These are phyloP conservation scores for Acanthosepion esculentum DNA, from an alignment of 2,888 invertebrate genomes.

Conservation along the genomic window DNA sequence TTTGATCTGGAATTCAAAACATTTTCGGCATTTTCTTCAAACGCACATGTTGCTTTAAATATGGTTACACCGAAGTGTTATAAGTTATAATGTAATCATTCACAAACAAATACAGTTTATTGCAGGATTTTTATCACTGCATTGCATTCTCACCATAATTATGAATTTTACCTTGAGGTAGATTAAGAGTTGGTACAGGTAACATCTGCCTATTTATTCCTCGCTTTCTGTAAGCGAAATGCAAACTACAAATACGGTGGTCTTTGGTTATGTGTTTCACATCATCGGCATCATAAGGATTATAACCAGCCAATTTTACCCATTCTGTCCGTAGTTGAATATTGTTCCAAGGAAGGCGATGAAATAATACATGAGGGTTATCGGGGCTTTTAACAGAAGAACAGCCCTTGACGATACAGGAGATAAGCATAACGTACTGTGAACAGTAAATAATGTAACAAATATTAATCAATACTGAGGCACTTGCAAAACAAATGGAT, in stretches of 20 bases:
- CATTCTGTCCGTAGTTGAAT: conserved; percentile 25
- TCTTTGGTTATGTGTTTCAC: conserved; percentile 43
- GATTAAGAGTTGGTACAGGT: not conserved
- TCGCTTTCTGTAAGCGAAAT: not conserved
- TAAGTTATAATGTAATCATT: not conserved
- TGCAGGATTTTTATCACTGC: not conserved
- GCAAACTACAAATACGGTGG: conserved; percentile 16
- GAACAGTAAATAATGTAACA: not conserved
- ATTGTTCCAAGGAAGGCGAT: conserved; percentile 37
- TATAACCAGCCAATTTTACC: conserved; percentile 24
- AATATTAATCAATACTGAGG: not conserved
- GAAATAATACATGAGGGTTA: not conserved
- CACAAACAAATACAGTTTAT: not conserved
- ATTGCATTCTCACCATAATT: not conserved
- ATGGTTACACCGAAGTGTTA: not conserved
- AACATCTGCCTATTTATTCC: not conserved
- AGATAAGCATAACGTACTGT: not conserved
- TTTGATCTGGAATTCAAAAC: not conserved
- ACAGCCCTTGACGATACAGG: conserved; percentile 39
- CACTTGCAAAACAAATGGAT: too few relatives aligned
- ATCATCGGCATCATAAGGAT: conserved; percentile 33
- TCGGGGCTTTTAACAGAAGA: not conserved
- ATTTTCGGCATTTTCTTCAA: not conserved
- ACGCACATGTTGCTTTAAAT: not conserved
- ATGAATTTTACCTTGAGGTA: not conserved